Conservation (phyloP, 2,888 invertebrate genomes). For the Cyclophora albipunctata region DNA sequence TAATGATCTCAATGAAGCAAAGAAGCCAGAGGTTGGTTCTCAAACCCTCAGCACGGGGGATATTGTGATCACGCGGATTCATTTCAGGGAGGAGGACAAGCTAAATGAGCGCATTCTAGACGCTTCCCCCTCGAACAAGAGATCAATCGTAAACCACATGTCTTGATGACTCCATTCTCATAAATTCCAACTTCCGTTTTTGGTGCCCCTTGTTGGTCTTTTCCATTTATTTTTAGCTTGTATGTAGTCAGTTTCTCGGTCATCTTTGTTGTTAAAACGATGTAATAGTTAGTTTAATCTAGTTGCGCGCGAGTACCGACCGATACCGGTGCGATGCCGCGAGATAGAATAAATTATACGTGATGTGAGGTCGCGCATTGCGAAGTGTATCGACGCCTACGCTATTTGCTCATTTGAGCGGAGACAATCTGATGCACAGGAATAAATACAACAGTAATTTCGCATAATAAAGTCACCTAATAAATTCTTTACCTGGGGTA, state of each 20-base stretch:
- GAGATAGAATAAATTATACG: constrained; percentile 61
- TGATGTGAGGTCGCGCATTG: constrained; percentile 57
- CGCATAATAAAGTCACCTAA: constrained; percentile 55
- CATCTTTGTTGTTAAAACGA: constrained; percentile 37
- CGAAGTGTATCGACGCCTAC: constrained; percentile 56
- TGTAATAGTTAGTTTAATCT: constrained; percentile 29
- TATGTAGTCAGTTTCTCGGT: constrained; percentile 48
- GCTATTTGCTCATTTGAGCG: constrained; percentile 70
- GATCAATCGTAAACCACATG: constrained; percentile 58
- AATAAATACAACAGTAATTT: constrained; percentile 59
- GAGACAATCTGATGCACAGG: constrained; percentile 55
- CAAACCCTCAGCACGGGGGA: constrained; percentile 95
- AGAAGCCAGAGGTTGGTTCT: constrained; percentile 77
- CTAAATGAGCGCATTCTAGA: constrained; percentile 61
- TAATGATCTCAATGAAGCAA: constrained; percentile 65
- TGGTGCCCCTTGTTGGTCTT: constrained; percentile 50
- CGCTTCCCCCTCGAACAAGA: constrained; percentile 60
- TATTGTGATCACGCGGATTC: constrained; percentile 91
- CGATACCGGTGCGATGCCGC: constrained; percentile 50
- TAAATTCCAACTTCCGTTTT: constrained; percentile 54
- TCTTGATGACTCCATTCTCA: constrained; percentile 53
- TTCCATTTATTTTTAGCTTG: constrained; percentile 43
- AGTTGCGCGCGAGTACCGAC: constrained; percentile 33
- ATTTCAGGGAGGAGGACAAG: constrained; percentile 71
- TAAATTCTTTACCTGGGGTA: constrained; percentile 51